phyloP scores from a whole-genome alignment of 2,888 invertebrate species.

The Dryadula phaetusa region DNA sequence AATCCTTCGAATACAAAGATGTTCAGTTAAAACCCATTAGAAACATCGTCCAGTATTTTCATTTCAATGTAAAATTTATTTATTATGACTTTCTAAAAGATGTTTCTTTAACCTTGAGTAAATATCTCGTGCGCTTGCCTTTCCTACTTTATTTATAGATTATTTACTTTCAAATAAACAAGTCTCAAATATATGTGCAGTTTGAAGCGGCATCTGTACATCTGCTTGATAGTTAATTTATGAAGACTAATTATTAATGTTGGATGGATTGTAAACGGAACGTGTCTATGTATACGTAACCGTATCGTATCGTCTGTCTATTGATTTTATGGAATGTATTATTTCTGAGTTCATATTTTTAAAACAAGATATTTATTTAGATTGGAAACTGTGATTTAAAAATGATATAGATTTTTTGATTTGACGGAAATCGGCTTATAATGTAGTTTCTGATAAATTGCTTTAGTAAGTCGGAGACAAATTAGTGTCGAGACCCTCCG shows the following conservation, averaged over 20 bases:
- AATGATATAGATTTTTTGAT: no score
- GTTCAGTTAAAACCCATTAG: no score
- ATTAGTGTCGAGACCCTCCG: no score
- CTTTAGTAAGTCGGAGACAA: no score
- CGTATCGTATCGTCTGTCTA: no score
- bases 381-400: no score
- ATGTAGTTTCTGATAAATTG: no score
- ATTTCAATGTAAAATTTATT: background rate
- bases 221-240: constrained; percentile 6
- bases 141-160: constrained; percentile 8
- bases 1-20: background rate
- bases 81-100: background rate
- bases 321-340: no score
- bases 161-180: constrained; percentile 15
- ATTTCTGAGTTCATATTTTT: no score
- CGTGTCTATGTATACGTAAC: background rate
- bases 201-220: constrained; percentile 10
- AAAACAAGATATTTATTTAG: no score
- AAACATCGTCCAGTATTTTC: background rate
- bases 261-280: background rate
- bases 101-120: background rate
- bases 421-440: no score
- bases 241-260: constrained; percentile 2
- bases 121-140: background rate
- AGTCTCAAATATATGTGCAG: background rate